Evolutionary conservation across 2,888 invertebrate genomes (phyloP), one percentile per base, ranked within the genome.

Genomic region (Campoplex nolae): DNA sequence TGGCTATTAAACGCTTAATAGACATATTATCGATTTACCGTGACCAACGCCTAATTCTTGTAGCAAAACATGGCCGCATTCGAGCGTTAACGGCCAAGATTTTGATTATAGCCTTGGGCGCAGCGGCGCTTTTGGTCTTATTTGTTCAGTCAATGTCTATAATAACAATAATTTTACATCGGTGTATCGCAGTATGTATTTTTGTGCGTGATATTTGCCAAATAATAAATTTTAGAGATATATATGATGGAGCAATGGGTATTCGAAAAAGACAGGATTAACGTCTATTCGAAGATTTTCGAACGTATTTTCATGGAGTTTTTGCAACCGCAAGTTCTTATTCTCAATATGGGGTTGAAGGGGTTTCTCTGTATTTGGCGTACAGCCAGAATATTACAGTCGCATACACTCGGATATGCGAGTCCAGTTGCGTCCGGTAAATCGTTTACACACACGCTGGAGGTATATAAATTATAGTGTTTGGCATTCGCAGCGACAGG

Each of bases 321-420:
- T 62, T 65, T 32, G 23, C 62, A 45, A 45, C 45, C 45, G 45
- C 75, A 28, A 58, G 28, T 28, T 32, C 67, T 77, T 67, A 38
- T 38, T 77, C 38, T 48, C 28, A 35, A 38, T 68, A 67, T 23
- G 54, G 67, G 9, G 9, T 54, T 35, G 11, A 13, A 28, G n/a
- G 48, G 38, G 58, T 51, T 67, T 35, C 58, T 42, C 75, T 62
- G 62, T 42, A 75, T 77, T 67, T 77, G 54, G 77, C 51, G 11
- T n/a, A 35, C 6, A 54, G 67, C 67, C 77, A 77, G 77, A 38
- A 70, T 68, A 32, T 79, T 38, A 38, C 38, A 23, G 23, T 38
- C 38, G 38, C 38, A 38, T 56, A 70, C 45, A 6, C 78, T 68
- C 35, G 48, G 42, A 79, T 79, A 79, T 79, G 78, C 78, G 56